Evolutionary conservation across 2,797 vertebrate species (phyloP), one percentile per base, ranked within the genome.

Genomic region (Etheostoma perlongum): DNA sequence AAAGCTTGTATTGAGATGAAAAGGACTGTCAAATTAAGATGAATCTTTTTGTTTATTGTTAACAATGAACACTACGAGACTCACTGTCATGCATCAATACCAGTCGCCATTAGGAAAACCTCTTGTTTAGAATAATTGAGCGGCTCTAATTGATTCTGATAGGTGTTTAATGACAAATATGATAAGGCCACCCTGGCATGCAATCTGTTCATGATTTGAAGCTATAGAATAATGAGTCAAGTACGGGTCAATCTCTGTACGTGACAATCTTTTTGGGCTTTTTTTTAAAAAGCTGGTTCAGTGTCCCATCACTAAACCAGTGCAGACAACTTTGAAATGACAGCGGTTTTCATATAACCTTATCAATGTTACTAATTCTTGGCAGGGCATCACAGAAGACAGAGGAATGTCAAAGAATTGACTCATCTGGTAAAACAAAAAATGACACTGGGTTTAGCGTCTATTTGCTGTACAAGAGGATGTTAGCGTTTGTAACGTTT

Each of bases 151-250:
- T 84, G 70, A 81, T 68, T 76, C 72, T 89, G 82, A 92, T 88
- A 72, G 58, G 79, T 84, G 77, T 91, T 92, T 89, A 92, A 93
- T 88, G 79, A 81, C 36, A 44, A 80, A 85, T 83, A 71, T 75
- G 74, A 87, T 71, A 78, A 59, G 81, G 66, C 72, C 72, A 55
- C 82, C 36, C 40, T 6, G 27, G 63, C 59, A 21, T 2, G 54
- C 66, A 75, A 44, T 78, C 30, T 79, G 76, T 69, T 85, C 6
- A 23, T 68, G 60, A 67, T 81, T 80, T 49, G 51, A 70, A 75
- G 52, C 46, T 14, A 30, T 74, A 70, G 64, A 62, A 69, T 40
- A 80, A 69, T 40, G 30, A 85, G 40, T 74, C 19, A 23, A 61
- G 30, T 15, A 58, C 0, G 53, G 27, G 12, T 74, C 11, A 40